Percentiles rank a stretch among this genome's conserved stretches.
Evolutionary conservation across 1,140 invertebrate species (phyloP).

Genomic region (Bombus haemorrhoidalis): DNA sequence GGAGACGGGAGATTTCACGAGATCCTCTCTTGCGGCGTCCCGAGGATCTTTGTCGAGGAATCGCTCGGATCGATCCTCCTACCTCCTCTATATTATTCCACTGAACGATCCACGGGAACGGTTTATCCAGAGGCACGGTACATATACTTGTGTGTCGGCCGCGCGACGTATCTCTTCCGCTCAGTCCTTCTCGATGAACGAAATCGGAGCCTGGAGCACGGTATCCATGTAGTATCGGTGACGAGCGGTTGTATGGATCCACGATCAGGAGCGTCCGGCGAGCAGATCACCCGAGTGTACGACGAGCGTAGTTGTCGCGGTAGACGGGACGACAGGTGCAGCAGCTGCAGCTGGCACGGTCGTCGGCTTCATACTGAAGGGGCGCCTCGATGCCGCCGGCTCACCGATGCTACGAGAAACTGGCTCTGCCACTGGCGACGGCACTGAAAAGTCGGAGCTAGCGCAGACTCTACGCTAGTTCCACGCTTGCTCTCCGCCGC

Average conservation of each 20-base stretch:
- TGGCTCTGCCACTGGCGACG: slow-evolving; percentile 55
- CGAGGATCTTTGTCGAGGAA: not conserved
- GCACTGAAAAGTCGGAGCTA: slow-evolving; percentile 51
- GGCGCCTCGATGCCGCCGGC: slow-evolving; percentile 61
- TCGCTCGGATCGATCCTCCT: slow-evolving; percentile 4
- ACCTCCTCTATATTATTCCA: not conserved
- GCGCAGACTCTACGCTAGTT: slow-evolving; percentile 54
- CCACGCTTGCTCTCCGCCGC: slow-evolving; percentile 64
- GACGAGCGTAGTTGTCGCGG: slow-evolving; percentile 30
- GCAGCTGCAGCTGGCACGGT: slow-evolving; percentile 74
- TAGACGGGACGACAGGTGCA: slow-evolving; percentile 66
- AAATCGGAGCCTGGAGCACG: slow-evolving; percentile 36
- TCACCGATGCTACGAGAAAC: slow-evolving; percentile 64
- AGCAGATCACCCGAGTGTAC: slow-evolving; percentile 9
- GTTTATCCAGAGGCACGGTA: slow-evolving; percentile 11
- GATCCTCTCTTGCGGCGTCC: not conserved
- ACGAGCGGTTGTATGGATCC: not conserved
- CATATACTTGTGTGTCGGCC: not conserved
- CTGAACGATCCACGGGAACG: slow-evolving; percentile 3
- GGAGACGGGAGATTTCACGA: slow-evolving; percentile 30
- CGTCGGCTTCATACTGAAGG: slow-evolving; percentile 80
- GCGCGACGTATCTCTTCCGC: slow-evolving; percentile 14
- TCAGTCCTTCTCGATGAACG: slow-evolving; percentile 10
- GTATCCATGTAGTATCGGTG: slow-evolving; percentile 42
- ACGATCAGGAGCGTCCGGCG: slow-evolving; percentile 6